Evolutionary conservation across 2,113 vertebrate species (phyloP).

Genomic region (Takifugu bimaculatus): DNA sequence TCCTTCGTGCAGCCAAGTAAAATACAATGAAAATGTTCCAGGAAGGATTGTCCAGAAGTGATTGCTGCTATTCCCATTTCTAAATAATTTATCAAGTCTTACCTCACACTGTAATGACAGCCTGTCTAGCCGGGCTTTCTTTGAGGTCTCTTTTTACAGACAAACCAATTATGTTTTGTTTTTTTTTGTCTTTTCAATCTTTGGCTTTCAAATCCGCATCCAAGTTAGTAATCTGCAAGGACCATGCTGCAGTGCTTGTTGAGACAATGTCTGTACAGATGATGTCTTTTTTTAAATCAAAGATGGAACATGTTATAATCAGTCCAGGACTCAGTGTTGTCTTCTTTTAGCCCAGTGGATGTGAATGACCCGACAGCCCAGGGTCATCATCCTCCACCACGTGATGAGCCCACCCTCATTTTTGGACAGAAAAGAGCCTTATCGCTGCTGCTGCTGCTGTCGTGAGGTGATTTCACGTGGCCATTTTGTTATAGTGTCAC

Average conservation of each 20-base stretch:
- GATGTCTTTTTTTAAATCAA: too few relatives aligned
- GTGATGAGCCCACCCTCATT: not conserved
- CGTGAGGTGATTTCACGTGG: conserved; percentile 50
- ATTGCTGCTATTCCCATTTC: not conserved
- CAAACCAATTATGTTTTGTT: too few relatives aligned
- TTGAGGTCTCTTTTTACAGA: not conserved
- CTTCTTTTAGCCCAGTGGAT: not conserved
- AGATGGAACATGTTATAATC: too few relatives aligned
- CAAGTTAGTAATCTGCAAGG: not conserved
- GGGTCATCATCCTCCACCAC: not conserved
- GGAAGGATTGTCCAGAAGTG: not conserved
- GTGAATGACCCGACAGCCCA: not conserved
- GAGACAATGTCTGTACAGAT: not conserved
- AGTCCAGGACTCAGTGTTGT: too few relatives aligned
- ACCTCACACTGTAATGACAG: not conserved
- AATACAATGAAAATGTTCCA: not conserved
- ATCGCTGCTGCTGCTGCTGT: conserved; percentile 26
- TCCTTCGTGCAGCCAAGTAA: not conserved
- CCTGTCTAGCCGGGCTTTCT: not conserved
- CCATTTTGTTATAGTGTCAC: conserved; percentile 56
- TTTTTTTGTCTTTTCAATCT: too few relatives aligned
- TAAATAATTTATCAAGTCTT: not conserved
- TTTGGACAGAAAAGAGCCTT: not conserved
- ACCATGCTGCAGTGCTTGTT: not conserved
- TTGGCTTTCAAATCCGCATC: not conserved